These are phyloP conservation scores for Gonatopus flavifemur DNA, from an alignment of 1,140 invertebrate genomes.

Conservation along the genomic window DNA sequence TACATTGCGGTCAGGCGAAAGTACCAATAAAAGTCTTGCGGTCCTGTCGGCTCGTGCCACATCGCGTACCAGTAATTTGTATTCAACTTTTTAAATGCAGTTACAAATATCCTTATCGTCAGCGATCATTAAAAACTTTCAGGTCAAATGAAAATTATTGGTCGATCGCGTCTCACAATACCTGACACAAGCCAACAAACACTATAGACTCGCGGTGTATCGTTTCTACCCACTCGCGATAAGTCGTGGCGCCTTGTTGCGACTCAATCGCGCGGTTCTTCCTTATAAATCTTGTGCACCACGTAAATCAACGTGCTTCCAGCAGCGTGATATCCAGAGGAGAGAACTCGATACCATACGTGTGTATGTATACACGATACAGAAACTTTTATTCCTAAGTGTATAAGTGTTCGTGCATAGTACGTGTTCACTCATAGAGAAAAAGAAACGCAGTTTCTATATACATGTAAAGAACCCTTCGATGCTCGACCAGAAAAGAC, in stretches of 20 bases:
- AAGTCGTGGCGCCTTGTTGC: constrained; percentile 56
- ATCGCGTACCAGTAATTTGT: too few species aligned
- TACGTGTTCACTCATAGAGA: not conserved
- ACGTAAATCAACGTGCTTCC: constrained; percentile 56
- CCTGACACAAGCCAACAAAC: too few species aligned
- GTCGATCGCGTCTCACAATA: too few species aligned
- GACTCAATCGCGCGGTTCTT: constrained; percentile 56
- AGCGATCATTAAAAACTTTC: too few species aligned
- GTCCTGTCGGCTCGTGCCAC: constrained; percentile 26
- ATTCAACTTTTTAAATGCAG: too few species aligned
- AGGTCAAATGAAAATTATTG: too few species aligned
- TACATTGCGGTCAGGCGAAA: constrained; percentile 52
- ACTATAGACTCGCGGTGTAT: constrained; percentile 37
- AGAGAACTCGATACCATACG: constrained; percentile 36
- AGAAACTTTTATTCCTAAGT: too few species aligned
- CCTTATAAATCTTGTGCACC: constrained; percentile 52
- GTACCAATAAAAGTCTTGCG: constrained; percentile 48
- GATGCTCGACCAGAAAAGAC: constrained; percentile 48
- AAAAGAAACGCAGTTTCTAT: constrained; percentile 26
- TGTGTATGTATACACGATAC: not conserved
- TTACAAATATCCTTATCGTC: too few species aligned
- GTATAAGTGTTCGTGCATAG: not conserved
- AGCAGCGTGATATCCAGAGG: constrained; percentile 49
- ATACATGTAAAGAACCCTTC: constrained; percentile 46
- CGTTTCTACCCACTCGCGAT: constrained; percentile 55